Evolutionary conservation across 1,140 invertebrate genomes (phyloP), one percentile per base, ranked within the genome.

Genomic region (Drosophila kikkawai): DNA sequence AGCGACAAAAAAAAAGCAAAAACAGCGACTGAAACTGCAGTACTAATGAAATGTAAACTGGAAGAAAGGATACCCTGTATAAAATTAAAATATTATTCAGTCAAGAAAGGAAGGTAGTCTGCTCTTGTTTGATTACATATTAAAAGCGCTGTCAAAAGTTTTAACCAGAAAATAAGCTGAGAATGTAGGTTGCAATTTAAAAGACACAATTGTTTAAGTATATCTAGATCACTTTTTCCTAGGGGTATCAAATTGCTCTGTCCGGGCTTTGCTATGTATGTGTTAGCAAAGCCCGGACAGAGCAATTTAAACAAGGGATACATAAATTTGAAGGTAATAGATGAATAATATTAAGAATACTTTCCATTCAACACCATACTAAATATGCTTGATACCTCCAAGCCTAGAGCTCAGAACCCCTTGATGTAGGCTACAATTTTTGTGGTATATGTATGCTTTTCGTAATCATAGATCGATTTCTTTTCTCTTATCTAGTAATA

Each of bases 1-100:
- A 59, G 67, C 53, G 55, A 57, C 50, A 78, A 19, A 55, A 65
- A 68, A 17, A 11, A 34, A 56, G 41, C 22, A 77, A 78, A 44
- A 57, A 61, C 56, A 50, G 50, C 26, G 36, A 78, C 19, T 56
- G 56, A 34, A 37, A 61, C 39, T 77, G 56, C 29, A 67, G 29
- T 17, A 11, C 1, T 32, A 44, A 11, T 6, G 4, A 29, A 45
- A 6, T 29, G 0, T 8, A 1, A 7, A n/a, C 12, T 32, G 4
- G 6, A 4, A 32, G 3, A 44, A 19, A 2, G 1, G 5, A 34
- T 51, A 67, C 67, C 32, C 4, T 65, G 12, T n/a, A 32, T 0
- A n/a, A 15, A 26, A 17, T 13, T 12, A 32, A n/a, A 7, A 4
- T 4, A 50, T 22, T 15, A 36, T 5, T 12, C 48, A 8, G 22